Percentiles rank a stretch among this genome's conserved stretches.
These are phyloP conservation scores for Tetramorium bicarinatum DNA, from an alignment of 2,888 invertebrate species.

Conservation along the genomic window DNA sequence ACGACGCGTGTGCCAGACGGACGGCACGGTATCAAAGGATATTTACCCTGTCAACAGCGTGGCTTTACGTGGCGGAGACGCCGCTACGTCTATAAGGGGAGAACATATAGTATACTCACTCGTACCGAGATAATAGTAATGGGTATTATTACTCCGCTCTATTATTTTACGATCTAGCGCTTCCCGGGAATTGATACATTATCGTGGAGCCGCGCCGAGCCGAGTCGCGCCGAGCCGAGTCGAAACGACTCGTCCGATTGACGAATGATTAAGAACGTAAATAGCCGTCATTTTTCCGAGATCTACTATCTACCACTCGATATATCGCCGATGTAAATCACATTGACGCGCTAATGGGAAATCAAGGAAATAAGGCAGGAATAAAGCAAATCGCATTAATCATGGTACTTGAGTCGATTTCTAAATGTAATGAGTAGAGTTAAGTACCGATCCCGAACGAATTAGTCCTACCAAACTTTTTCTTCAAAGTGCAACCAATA, in stretches of 20 bases:
- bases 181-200: constrained; percentile 79
- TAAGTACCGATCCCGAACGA: constrained; percentile 2
- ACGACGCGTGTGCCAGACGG: constrained; percentile 81
- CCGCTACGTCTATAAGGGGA: constrained; percentile 75
- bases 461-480: not conserved
- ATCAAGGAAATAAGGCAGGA: constrained; percentile 4
- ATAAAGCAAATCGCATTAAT: not conserved
- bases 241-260: constrained; percentile 21
- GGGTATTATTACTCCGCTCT: constrained; percentile 80
- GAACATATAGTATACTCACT: constrained; percentile 69
- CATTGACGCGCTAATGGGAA: constrained; percentile 20
- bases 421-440: not conserved
- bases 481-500: not conserved
- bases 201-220: constrained; percentile 52
- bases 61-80: constrained; percentile 76
- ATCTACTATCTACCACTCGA: constrained; percentile 56
- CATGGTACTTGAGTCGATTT: not conserved
- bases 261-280: constrained; percentile 42
- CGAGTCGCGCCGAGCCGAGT: not conserved
- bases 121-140: constrained; percentile 79
- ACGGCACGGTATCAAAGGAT: constrained; percentile 83
- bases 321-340: constrained; percentile 33
- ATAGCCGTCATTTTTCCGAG: constrained; percentile 32
- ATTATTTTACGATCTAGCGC: constrained; percentile 81
- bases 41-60: constrained; percentile 83